These are phyloP conservation scores for Ceryle rudis DNA, from an alignment of 2,797 vertebrate species.

Conservation along the genomic window DNA sequence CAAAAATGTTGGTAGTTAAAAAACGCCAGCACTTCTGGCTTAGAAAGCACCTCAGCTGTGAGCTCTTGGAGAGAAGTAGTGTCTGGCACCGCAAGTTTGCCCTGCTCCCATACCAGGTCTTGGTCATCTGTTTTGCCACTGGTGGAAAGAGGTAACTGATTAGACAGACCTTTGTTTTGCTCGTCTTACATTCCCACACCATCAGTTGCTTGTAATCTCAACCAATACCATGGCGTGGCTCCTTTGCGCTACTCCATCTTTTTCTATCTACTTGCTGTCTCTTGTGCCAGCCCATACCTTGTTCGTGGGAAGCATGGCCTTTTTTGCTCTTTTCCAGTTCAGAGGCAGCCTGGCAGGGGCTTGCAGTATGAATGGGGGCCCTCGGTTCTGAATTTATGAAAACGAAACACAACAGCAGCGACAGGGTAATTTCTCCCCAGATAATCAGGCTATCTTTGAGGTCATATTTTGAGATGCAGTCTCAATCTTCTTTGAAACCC, in stretches of 20 bases:
- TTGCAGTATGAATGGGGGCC: not conserved
- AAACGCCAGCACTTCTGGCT: not conserved
- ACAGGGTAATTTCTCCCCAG: not conserved
- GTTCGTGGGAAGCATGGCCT: not conserved
- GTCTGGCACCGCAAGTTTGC: fast-evolving
- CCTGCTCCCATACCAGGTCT: not conserved
- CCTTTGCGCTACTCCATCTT: not conserved
- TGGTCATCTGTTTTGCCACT: not conserved
- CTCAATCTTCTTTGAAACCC: not conserved
- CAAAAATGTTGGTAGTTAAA: not conserved
- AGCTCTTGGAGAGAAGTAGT: not conserved
- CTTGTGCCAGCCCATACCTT: not conserved
- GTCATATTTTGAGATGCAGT: not conserved
- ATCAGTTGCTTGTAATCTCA: not conserved
- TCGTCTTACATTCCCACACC: not conserved
- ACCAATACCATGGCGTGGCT: fast-evolving
- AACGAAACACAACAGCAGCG: not conserved
- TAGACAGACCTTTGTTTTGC: not conserved
- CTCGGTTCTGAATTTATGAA: not conserved
- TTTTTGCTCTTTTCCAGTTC: not conserved
- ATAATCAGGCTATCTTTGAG: not conserved
- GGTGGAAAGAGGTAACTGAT: not conserved
- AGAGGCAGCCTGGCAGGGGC: not conserved
- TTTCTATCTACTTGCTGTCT: not conserved
- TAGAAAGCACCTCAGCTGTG: not conserved